A percentile compares a stretch with the other conserved stretches of the same genome.
Evolutionary conservation across 1,140 invertebrate genomes (phyloP).

Genomic region (Acyrthosiphon pisum): DNA sequence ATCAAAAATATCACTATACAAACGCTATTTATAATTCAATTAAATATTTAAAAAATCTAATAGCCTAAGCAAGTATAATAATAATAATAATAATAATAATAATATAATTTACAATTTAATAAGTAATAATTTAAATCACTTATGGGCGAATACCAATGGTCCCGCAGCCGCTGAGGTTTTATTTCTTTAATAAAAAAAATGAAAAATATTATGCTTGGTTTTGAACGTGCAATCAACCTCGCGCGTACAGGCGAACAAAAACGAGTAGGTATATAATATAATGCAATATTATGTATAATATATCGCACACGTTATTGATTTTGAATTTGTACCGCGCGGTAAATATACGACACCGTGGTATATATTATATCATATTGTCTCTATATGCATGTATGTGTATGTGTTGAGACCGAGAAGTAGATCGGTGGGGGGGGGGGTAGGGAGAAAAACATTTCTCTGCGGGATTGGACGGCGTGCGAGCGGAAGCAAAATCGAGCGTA

Average conservation of each 20-base stretch:
- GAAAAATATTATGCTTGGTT: not conserved
- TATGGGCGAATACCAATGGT: too few relatives aligned
- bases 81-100: too few relatives aligned
- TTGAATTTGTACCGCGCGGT: constrained; percentile 8
- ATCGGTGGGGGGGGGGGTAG: not conserved
- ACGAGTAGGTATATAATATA: not conserved
- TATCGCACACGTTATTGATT: not conserved
- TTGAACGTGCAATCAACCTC: not conserved
- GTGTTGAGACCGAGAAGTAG: not conserved
- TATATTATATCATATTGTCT: constrained; percentile 5
- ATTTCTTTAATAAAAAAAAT: too few relatives aligned
- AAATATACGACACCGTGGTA: not conserved
- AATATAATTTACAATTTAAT: too few relatives aligned
- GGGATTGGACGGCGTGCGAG: not conserved
- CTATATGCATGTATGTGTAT: not conserved
- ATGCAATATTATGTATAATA: not conserved
- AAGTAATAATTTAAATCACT: too few relatives aligned
- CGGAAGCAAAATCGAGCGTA: constrained; percentile 24
- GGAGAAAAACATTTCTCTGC: not conserved
- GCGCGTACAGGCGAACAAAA: not conserved
- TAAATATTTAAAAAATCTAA: too few relatives aligned
- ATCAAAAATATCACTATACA: too few relatives aligned
- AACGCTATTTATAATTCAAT: too few relatives aligned
- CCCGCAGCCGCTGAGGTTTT: too few relatives aligned
- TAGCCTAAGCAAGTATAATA: too few relatives aligned